Evolutionary conservation across 2,113 vertebrate species (phyloP).

Genomic region (Arizona elegans): DNA sequence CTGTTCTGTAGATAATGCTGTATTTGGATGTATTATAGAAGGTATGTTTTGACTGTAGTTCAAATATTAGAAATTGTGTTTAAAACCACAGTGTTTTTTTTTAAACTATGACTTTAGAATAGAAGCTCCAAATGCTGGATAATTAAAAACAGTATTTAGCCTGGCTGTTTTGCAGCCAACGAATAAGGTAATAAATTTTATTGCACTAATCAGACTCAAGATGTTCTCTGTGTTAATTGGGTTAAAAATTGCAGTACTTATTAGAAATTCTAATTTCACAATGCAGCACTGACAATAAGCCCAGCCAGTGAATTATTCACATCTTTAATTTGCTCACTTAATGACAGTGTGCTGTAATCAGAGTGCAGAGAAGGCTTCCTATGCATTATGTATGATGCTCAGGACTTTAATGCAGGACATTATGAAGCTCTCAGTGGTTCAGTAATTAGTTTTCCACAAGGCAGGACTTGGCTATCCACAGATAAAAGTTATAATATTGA

Average conservation of each 20-base stretch:
- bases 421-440: conserved; percentile 85
- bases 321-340: conserved; percentile 90
- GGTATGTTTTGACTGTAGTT: conserved; percentile 60
- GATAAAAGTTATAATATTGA: conserved; percentile 76
- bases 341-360: conserved; percentile 89
- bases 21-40: conserved; percentile 26
- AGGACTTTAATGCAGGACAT: conserved; percentile 88
- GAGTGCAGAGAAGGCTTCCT: conserved; percentile 83
- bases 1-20: conserved; percentile 23
- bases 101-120: conserved; percentile 56
- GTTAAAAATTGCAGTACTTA: conserved; percentile 88
- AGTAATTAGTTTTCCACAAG: conserved; percentile 88
- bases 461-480: conserved; percentile 82
- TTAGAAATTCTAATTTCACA: conserved; percentile 90
- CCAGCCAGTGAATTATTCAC: conserved; percentile 88
- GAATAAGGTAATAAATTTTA: conserved; percentile 87
- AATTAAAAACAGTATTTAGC: conserved; percentile 86
- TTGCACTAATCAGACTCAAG: conserved; percentile 87
- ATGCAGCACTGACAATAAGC: conserved; percentile 85
- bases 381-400: conserved; percentile 87
- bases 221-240: conserved; percentile 86
- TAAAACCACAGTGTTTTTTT: conserved; percentile 52
- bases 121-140: conserved; percentile 78
- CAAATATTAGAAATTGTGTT: conserved; percentile 74
- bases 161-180: conserved; percentile 83